Percentiles rank a stretch among this genome's conserved stretches.
Evolutionary conservation across 2,113 vertebrate species (phyloP).

Genomic region (Psilopsiagon aurifrons): DNA sequence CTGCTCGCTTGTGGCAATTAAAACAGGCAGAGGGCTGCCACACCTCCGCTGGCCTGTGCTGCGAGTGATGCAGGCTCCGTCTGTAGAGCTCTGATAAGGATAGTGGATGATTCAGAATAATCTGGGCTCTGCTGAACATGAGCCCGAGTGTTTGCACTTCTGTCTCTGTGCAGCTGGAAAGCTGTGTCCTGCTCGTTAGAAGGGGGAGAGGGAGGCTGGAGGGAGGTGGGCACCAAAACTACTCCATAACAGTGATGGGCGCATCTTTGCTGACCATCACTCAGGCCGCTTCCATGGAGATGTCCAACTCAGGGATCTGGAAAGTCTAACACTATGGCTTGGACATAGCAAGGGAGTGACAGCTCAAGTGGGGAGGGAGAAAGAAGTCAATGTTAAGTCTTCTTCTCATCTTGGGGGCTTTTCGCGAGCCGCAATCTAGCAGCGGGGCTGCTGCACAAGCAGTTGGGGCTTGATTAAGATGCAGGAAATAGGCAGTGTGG

Average conservation of each 20-base stretch:
- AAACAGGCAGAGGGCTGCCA: not conserved
- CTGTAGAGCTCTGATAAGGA: constrained; percentile 61
- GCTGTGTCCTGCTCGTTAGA: not conserved
- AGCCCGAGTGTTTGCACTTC: not conserved
- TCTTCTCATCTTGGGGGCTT: not conserved
- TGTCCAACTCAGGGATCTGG: not conserved
- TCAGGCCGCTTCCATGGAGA: not conserved
- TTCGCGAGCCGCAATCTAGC: rapidly evolving
- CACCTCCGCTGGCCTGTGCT: not conserved
- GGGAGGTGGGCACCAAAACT: not conserved
- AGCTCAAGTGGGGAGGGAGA: not conserved
- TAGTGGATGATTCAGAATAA: constrained; percentile 48
- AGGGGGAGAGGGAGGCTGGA: not conserved
- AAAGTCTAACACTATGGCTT: not conserved
- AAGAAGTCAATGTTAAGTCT: not conserved
- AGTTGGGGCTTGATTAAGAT: not conserved
- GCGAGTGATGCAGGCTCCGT: not conserved
- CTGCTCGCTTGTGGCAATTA: constrained; percentile 48
- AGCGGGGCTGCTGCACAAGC: not conserved
- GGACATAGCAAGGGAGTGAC: not conserved
- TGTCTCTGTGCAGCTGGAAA: not conserved
- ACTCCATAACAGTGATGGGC: not conserved
- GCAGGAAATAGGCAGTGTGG: not conserved
- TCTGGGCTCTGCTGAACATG: constrained; percentile 12
- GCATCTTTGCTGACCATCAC: not conserved